These are phyloP conservation scores for Esox lucius DNA, from an alignment of 2,797 vertebrate species.

Conservation along the genomic window DNA sequence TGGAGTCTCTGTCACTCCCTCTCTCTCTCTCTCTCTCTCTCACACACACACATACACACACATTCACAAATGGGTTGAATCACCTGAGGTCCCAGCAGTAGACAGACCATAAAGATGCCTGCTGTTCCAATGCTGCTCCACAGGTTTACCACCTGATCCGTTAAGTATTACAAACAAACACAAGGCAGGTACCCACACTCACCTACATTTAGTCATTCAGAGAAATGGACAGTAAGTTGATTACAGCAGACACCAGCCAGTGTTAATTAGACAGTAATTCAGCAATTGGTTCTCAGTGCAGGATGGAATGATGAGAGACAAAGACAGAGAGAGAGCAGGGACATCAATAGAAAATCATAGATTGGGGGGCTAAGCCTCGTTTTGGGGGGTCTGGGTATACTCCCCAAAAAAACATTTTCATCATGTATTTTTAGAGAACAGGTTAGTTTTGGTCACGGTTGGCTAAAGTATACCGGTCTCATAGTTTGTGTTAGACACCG, in stretches of 20 bases:
- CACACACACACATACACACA: not conserved
- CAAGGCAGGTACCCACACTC: constrained; percentile 3
- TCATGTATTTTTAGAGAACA: too few relatives aligned
- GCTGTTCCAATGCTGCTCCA: not conserved
- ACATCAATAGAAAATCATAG: not conserved
- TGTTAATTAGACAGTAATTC: constrained; percentile 14
- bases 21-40: not conserved
- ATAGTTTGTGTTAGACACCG: too few relatives aligned
- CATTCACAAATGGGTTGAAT: not conserved
- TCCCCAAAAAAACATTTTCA: too few relatives aligned
- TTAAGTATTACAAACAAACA: not conserved
- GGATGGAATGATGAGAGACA: not conserved
- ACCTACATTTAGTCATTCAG: not conserved
- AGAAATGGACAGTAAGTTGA: not conserved
- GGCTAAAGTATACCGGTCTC: too few relatives aligned
- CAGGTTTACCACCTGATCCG: constrained; percentile 16
- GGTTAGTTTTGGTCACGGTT: too few relatives aligned
- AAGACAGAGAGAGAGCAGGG: not conserved
- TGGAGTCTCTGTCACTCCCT: not conserved
- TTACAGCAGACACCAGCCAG: constrained; percentile 5
- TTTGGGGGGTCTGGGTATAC: too few relatives aligned
- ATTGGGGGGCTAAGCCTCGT: too few relatives aligned
- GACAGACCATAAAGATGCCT: not conserved
- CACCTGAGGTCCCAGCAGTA: not conserved
- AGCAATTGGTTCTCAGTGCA: not conserved